phyloP scores from a whole-genome alignment of 2,888 invertebrate genomes.

The Melikaiella ostensackeni region DNA sequence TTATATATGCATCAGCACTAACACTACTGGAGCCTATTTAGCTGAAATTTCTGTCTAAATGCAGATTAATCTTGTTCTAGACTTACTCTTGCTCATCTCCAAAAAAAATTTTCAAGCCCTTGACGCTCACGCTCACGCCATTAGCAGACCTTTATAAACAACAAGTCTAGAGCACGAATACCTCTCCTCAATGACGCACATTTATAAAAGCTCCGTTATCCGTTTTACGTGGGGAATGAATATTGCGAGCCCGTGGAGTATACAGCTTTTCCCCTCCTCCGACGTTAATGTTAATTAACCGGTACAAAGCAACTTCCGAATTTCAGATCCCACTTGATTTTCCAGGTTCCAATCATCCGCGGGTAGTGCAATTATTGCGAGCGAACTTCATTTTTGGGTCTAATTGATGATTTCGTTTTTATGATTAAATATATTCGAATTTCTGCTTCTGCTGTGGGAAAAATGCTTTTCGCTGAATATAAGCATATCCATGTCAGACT shows the following conservation, averaged over 20 bases:
- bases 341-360: conserved; percentile 23
- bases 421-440: not conserved
- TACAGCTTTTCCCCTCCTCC: not conserved
- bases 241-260: conserved; percentile 17
- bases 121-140: conserved; percentile 10
- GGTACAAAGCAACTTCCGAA: conserved; percentile 16
- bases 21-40: not conserved
- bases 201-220: conserved; percentile 7
- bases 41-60: conserved; percentile 33
- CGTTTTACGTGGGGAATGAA: not conserved
- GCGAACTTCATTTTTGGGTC: conserved; percentile 15
- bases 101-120: not conserved
- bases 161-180: not conserved
- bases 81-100: too few relatives aligned
- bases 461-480: too few relatives aligned
- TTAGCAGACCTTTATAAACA: conserved; percentile 11
- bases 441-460: too few relatives aligned
- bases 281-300: conserved; percentile 15
- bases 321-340: conserved; percentile 5
- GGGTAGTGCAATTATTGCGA: conserved; percentile 5
- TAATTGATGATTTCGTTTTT: conserved; percentile 23
- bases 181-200: conserved; percentile 10
- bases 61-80: conserved; percentile 24
- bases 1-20: not conserved
- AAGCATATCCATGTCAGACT: too few relatives aligned